A percentile compares a stretch with the other conserved stretches of the same genome.
These are phyloP conservation scores for Ichneumoninae sp. DNA, from an alignment of 2,888 invertebrate genomes.

Conservation along the genomic window DNA sequence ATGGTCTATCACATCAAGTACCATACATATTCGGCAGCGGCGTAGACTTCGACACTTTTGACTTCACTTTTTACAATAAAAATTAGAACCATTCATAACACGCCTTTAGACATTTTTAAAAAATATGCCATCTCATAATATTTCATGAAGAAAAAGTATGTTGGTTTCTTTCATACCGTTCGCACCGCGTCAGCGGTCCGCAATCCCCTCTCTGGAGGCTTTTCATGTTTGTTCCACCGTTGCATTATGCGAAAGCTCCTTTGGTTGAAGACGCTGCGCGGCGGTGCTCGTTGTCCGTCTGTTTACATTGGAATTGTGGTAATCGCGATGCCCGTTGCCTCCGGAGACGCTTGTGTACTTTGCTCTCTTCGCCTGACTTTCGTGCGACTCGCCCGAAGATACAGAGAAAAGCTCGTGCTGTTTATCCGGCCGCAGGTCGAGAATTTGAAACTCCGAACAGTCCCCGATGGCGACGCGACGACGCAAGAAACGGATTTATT, in stretches of 20 bases:
- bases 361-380: constrained; percentile 2
- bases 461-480: background rate
- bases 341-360: constrained; percentile 40
- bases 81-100: background rate
- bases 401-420: background rate
- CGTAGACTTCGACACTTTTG: background rate
- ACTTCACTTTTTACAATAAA: background rate
- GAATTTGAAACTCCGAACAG: background rate
- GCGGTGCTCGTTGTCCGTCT: constrained; percentile 24
- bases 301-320: constrained; percentile 49
- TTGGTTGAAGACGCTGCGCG: constrained; percentile 2
- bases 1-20: background rate
- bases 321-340: constrained; percentile 35
- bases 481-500: background rate
- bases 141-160: too few species aligned
- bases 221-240: background rate
- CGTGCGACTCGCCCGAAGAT: background rate
- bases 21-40: background rate
- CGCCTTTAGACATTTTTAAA: background rate
- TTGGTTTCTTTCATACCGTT: too few species aligned
- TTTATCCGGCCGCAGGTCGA: background rate
- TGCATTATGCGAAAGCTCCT: constrained; percentile 26
- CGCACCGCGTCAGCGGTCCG: too few species aligned
- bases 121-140: too few species aligned
- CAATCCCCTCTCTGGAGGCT: background rate